Evolutionary conservation across 2,113 vertebrate genomes (phyloP).

Genomic region (Cromileptes altivelis): DNA sequence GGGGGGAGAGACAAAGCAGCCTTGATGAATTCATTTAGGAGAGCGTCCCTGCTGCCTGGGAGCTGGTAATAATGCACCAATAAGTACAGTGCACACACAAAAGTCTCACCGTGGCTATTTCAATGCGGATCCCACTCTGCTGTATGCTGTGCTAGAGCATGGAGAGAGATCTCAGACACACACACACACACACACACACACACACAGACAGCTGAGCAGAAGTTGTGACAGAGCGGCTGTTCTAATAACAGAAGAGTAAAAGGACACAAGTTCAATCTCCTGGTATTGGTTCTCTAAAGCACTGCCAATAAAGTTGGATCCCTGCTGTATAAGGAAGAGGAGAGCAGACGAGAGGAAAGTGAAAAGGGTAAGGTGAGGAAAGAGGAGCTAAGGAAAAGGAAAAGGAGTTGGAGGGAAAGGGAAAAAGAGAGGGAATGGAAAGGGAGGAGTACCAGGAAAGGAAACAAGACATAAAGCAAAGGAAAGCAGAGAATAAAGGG

Average conservation of each 20-base stretch:
- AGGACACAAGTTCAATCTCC: conserved; percentile 75
- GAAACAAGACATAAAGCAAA: not conserved
- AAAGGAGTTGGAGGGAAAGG: too few relatives aligned
- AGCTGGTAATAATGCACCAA: conserved; percentile 42
- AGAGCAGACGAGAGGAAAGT: not conserved
- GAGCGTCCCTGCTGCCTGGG: conserved; percentile 13
- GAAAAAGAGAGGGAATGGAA: not conserved
- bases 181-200: conserved; percentile 10
- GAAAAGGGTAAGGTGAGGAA: not conserved
- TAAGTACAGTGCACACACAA: conserved; percentile 12
- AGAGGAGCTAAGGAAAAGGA: not conserved
- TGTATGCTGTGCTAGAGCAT: not conserved
- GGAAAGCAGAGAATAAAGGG: too few relatives aligned
- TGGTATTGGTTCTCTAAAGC: conserved; percentile 72
- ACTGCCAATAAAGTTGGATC: conserved; percentile 74
- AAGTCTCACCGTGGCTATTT: not conserved
- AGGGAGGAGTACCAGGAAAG: not conserved
- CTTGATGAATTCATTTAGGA: conserved; percentile 45
- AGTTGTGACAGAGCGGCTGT: conserved; percentile 37
- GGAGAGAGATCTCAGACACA: conserved; percentile 4
- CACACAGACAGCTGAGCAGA: conserved; percentile 9
- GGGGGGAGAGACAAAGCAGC: conserved; percentile 28
- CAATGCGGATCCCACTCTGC: conserved; percentile 4
- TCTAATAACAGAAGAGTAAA: conserved; percentile 74
- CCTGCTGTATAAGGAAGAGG: conserved; percentile 50